Base-by-base conservation (phyloP, 2,113 vertebrate genomes). In the Malurus elegans region DNA sequence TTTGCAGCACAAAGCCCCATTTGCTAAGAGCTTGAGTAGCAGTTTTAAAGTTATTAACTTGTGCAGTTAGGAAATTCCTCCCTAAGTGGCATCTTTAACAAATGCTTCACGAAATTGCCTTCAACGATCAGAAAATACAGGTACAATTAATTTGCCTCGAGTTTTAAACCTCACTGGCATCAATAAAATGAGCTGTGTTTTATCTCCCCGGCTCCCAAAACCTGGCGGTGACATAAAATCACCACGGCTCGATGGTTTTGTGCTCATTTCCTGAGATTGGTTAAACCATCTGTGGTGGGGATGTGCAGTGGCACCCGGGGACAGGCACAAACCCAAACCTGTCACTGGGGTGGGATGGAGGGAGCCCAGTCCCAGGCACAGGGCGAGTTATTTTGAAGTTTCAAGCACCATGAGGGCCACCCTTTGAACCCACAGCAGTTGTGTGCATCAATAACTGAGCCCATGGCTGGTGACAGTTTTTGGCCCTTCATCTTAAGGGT, bases 11-110 rank as follows among this genome's bases (percentile, higher is more conserved):
- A 95, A 96, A 97, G 79, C 67, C 38, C 79, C 58, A 32, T 86
- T 88, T 92, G 67, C 85, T 73, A 54, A 40, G 71, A 92, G 60
- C 34, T 36, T 71, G 81, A 82, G 88, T 15, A 82, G 93, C 71
- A 66, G 85, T 93, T 97, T 83, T 86, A 76, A 80, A 88, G 82
- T 94, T 90, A 96, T 88, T 96, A 96, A 79, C 42, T 85, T 76
- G 47, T 79, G 72, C 58, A 73, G 67, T 80, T 62, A 38, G 51
- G 67, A 93, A 90, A 86, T 94, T 83, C 79, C 67, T 80, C 82
- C 40, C 62, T 66, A 83, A 90, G 90, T 80, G 51, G 64, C 62
- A 80, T 70, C 93, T 91, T 93, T 86, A 92, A 65, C 67, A 90
- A 91, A 76, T 7, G 34, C 58, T 86, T 85, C 70, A 53, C 0